Evolutionary conservation across 2,113 vertebrate species (phyloP), one percentile per base, ranked within the genome.

Genomic region (Macrotus californicus): DNA sequence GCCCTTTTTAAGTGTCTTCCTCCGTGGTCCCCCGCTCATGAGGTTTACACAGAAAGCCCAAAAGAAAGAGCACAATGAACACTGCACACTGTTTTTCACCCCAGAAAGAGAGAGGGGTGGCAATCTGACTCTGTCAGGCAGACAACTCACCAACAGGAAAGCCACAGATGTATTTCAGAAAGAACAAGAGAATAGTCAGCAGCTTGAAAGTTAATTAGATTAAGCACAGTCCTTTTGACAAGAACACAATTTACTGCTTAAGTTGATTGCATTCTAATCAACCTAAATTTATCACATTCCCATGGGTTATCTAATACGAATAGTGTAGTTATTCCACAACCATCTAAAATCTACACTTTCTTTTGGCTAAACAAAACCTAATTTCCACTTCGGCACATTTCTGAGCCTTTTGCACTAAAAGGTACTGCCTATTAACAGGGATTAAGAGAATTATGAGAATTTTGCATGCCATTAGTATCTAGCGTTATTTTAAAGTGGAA

Each of bases 401-500:
- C 80, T 87, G 94, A 93, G n/a, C 81, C 41, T 90, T 91, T 91
- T 91, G 77, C 70, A 93, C 50, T 83, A 82, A 96, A 95, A 89
- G 75, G 77, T 2, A 0, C 70, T 73, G 86, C 87, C 93, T 97
- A 56, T 73, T 56, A 97, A 95, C 93, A 24, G 48, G 56, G 34
- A 6, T 66, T 87, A 84, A 41, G 29, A 96, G 93, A 88, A 94
- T 81, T 22, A 73, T 0, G 59, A 21, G 50, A 92, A 93, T 86
- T 67, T 89, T 77, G 21, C 61, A 80, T 13, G 29, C 41, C 24
- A 92, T 92, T 43, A 64, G 29, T 76, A 54, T 54, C 76, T 82
- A 93, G 82, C 82, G 84, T 64, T 94, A 96, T 94, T 97, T 97
- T 96, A 91, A 97, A 95, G 26, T 29, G 0, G 72, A 96, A 97